Conservation (phyloP, 2,113 vertebrate genomes). For the Coptodon bakossiorum region DNA sequence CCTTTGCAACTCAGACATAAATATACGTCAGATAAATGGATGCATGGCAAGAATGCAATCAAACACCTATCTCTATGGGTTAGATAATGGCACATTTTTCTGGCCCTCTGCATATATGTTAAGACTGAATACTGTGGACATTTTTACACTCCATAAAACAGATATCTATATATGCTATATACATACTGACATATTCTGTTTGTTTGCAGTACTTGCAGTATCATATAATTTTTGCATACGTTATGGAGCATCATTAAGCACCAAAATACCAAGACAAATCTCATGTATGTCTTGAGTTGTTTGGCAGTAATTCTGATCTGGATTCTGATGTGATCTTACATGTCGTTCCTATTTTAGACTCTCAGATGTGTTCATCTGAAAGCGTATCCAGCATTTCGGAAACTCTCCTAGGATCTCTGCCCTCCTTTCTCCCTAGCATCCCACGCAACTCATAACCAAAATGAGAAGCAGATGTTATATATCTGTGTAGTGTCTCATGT, state of each 20-base stretch:
- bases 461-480: constrained; percentile 9
- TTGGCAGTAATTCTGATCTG: neutral
- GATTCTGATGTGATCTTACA: neutral
- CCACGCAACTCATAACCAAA: constrained; percentile 3
- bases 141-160: neutral
- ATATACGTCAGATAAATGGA: rapidly evolving
- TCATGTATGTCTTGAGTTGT: neutral
- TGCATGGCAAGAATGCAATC: neutral
- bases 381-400: neutral
- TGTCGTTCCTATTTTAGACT: neutral
- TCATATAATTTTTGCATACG: neutral
- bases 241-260: neutral
- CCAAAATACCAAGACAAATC: neutral
- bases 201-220: neutral
- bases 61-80: neutral
- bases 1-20: neutral
- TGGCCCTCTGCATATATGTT: neutral
- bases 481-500: neutral
- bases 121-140: neutral
- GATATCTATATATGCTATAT: neutral
- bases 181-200: neutral
- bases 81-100: neutral
- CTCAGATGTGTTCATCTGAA: neutral
- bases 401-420: neutral
- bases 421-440: neutral